Conservation (phyloP, 2,113 vertebrate species). For the Eptatretus burgeri region DNA sequence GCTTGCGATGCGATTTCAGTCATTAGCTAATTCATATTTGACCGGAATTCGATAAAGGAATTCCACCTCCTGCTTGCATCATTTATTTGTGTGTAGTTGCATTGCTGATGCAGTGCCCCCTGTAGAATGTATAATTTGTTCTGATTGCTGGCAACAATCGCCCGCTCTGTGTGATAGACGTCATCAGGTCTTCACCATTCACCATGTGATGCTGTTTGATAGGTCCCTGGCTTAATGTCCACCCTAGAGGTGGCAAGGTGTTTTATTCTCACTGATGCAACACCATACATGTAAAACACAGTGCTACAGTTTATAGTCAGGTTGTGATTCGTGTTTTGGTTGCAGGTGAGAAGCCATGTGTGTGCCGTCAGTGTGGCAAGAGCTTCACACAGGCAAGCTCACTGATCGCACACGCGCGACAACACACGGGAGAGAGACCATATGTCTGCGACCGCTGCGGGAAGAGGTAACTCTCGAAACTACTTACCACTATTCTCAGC, state of each 20-base stretch:
- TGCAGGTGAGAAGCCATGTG: constrained; percentile 80
- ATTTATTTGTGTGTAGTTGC: too few species aligned
- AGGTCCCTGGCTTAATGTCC: background rate
- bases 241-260: too few species aligned
- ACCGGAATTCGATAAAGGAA: too few species aligned
- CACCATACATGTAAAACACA: background rate
- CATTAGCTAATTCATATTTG: too few species aligned
- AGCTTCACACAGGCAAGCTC: constrained; percentile 93
- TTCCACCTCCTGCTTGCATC: too few species aligned
- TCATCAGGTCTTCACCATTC: too few species aligned
- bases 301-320: background rate
- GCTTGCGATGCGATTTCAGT: too few species aligned
- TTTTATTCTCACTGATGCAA: background rate
- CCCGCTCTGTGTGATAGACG: too few species aligned
- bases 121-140: too few species aligned
- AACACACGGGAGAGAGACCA: constrained; percentile 90
- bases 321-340: constrained; percentile 8
- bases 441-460: constrained; percentile 91
- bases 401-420: constrained; percentile 74
- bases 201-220: background rate
- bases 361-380: constrained; percentile 66
- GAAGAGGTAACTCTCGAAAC: constrained; percentile 31
- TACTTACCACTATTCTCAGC: background rate
- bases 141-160: too few species aligned
- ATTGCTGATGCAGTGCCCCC: too few species aligned